Evolutionary conservation across 2,797 vertebrate species (phyloP).

Genomic region (Perodicticus potto): DNA sequence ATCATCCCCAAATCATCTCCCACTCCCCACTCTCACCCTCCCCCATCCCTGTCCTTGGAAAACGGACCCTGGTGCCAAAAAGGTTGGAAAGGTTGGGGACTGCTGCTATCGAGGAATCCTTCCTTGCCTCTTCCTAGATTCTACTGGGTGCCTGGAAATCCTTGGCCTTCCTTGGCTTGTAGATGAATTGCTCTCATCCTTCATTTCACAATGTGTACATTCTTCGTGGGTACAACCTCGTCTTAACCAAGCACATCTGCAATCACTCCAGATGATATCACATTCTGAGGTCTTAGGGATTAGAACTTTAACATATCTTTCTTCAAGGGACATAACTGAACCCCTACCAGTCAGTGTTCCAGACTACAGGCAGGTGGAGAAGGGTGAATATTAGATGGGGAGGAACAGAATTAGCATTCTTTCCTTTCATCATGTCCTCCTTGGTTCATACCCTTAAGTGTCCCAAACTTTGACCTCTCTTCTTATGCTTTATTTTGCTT

Average conservation of each 20-base stretch:
- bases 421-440: not conserved
- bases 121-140: not conserved
- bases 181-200: not conserved
- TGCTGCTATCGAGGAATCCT: not conserved
- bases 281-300: not conserved
- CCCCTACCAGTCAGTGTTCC: not conserved
- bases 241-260: not conserved
- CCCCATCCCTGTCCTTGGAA: no score
- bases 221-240: not conserved
- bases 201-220: not conserved
- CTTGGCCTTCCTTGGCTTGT: not conserved
- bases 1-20: no score
- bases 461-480: not conserved
- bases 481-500: not conserved
- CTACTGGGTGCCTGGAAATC: not conserved
- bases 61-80: no score
- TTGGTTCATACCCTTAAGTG: not conserved
- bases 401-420: not conserved
- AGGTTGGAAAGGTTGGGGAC: no score
- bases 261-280: not conserved
- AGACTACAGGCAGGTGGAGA: not conserved
- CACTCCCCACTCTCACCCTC: no score
- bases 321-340: not conserved
- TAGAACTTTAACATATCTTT: not conserved
- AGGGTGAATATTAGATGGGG: not conserved